Evolutionary conservation across 2,113 vertebrate species (phyloP), one percentile per base, ranked within the genome.

Genomic region (Corydoras maculifer): DNA sequence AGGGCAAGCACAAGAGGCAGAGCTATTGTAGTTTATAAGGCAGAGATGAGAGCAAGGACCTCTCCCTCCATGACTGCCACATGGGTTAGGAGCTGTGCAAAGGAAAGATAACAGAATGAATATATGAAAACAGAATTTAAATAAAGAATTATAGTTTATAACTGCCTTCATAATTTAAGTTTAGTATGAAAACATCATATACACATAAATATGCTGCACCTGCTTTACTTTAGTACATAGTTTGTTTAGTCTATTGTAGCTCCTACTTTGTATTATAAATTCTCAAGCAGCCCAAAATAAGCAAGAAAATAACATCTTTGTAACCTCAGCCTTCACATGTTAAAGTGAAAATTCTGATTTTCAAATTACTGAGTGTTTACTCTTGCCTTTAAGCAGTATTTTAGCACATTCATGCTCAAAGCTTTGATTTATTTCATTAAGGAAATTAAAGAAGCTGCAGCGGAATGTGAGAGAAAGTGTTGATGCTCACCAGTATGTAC

Each of bases 41-140:
- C 93, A 94, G 82, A 94, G 86, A 82, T 94, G 93, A 15, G 93
- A 93, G 75, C 93, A 94, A 0, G 88, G 92, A 1, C 92, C 93
- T 73, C 72, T 87, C 58, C 92, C 92, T 0, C 84, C 80, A 32
- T 92, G 92, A 54, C 86, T 86, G 72, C 86, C 86, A 8, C 93
- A 94, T 0, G 92, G 93, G 84, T 94, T 94, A 55, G 90, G 75
- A 78, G 91, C 92, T 94, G 76, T 53, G 86, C 79, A 15, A 60
- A 53, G 65, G 10, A 55, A 5, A 75, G 59, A 58, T 10, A 15
- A n/a, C 6, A 35, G n/a, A 51, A 5, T 48, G 30, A 48, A 30
- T 53, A 50, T 30, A 15, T 65, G 7, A 57, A 12, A n/a, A 5
- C 8, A 29, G 2, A 9, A 48, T 10, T 13, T 11, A 43, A 10